Evolutionary conservation across 1,140 invertebrate genomes (phyloP).

Genomic region (Thalassaphorura encarpata): DNA sequence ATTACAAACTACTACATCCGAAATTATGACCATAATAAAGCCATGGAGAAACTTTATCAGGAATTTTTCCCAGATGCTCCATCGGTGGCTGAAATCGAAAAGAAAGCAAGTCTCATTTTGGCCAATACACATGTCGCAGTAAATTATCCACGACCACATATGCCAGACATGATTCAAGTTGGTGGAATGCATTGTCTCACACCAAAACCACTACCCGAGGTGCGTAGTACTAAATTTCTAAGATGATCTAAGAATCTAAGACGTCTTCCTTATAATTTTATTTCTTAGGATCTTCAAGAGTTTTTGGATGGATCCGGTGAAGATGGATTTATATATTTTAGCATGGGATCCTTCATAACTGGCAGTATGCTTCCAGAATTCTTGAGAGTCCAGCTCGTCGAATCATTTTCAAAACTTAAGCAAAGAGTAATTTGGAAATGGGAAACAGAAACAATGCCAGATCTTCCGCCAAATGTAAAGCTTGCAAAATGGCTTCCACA

Average conservation of each 20-base stretch:
- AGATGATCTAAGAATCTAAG: not conserved
- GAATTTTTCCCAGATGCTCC: slow-evolving; percentile 21
- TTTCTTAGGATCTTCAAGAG: slow-evolving; percentile 1
- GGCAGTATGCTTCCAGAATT: slow-evolving; percentile 61
- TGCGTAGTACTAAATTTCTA: not conserved
- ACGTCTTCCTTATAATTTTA: not conserved
- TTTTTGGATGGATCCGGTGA: slow-evolving; percentile 41
- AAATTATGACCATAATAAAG: not conserved
- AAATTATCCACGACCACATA: slow-evolving; percentile 40
- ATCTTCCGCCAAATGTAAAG: slow-evolving; percentile 53
- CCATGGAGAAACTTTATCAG: not conserved
- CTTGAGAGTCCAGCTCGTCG: slow-evolving; percentile 52
- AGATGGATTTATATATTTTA: slow-evolving; percentile 63
- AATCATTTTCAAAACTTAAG: slow-evolving; percentile 52
- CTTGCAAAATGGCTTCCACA: slow-evolving; percentile 65
- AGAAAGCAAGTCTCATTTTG: slow-evolving; percentile 43
- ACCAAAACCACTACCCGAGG: not conserved
- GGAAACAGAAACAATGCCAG: slow-evolving; percentile 36
- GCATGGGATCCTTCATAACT: slow-evolving; percentile 65
- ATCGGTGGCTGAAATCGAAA: slow-evolving; percentile 41
- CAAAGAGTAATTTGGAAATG: slow-evolving; percentile 34
- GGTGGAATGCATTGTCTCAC: slow-evolving; percentile 38
- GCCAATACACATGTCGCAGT: slow-evolving; percentile 46
- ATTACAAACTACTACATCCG: not conserved
- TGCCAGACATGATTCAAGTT: slow-evolving; percentile 45